Percentiles rank a stretch among this genome's conserved stretches.
Evolutionary conservation across 2,797 vertebrate species (phyloP).

Genomic region (Danio aesculapii): DNA sequence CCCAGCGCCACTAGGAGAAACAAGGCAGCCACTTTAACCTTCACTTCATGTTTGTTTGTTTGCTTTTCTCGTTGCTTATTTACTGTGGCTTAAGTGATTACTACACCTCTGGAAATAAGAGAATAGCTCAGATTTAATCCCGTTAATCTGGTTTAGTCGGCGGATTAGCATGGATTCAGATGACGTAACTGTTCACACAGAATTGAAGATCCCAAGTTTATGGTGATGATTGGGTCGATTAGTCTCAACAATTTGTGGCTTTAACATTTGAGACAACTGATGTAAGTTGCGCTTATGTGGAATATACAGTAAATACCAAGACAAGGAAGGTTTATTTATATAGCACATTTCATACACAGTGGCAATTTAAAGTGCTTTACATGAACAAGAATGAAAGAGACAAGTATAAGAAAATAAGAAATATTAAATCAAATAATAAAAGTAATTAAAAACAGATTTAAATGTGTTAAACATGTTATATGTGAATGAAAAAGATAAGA

Average conservation of each 20-base stretch:
- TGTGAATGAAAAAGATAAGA: no score
- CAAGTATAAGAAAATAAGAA: no score
- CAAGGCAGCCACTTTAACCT: slow-evolving; percentile 33
- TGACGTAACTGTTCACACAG: slow-evolving; percentile 12
- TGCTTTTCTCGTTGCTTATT: slow-evolving; percentile 47
- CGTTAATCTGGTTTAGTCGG: slow-evolving; percentile 45
- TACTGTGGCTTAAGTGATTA: slow-evolving; percentile 51
- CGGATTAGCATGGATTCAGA: slow-evolving; percentile 32
- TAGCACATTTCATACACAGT: no score
- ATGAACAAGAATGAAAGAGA: no score
- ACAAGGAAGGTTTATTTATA: no score
- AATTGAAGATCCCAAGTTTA: slow-evolving; percentile 23
- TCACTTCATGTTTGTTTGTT: slow-evolving; percentile 49
- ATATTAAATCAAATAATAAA: no score
- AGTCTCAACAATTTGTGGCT: background rate
- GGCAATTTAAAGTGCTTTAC: no score
- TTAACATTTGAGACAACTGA: background rate
- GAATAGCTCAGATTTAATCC: slow-evolving; percentile 46
- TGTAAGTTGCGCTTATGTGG: background rate
- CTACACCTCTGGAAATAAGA: slow-evolving; percentile 47
- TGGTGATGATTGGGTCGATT: background rate
- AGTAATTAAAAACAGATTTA: no score
- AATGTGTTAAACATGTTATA: no score
- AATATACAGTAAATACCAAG: background rate
- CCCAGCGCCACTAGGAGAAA: background rate